Evolutionary conservation across 1,140 invertebrate species (phyloP), one percentile per base, ranked within the genome.

Genomic region (Periplaneta americana): DNA sequence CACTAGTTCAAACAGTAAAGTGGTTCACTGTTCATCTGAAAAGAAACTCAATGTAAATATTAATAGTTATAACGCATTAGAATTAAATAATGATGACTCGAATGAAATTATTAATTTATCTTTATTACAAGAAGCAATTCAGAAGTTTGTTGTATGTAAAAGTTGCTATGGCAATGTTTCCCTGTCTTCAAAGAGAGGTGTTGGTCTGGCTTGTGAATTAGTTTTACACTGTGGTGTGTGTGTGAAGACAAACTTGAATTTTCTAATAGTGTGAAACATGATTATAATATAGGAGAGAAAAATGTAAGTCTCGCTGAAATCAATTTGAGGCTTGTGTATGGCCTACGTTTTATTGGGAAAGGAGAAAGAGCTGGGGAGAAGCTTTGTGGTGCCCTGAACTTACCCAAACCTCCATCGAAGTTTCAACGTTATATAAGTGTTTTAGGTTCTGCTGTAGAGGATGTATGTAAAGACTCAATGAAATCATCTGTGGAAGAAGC

Each of bases 241-340:
- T 37, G 33, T 33, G 36, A 35, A 79, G 77, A 37, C n/a, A n/a
- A 34, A 37, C 77, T 79, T 34, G 36, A 79, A 35, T 34, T 37
- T 79, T 79, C 77, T 34, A 37, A 48, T 34, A 79, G n/a, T n/a
- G n/a, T n/a, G n/a, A 76, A 76, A 17, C 15, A 78, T n/a, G n/a
- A 81, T 15, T 32, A 81, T 34, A 39, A 48, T 35, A 75, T 75
- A 76, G 36, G 35, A 75, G 37, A 81, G 78, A 48, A 18, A 28
- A 78, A 74, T 78, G 76, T 34, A 81, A 81, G 31, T 82, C 79
- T 82, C 31, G 57, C 78, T 82, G 57, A 81, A 48, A 78, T 82
- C 31, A 83, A 83, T 80, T n/a, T 82, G 34, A 83, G 83, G 37
- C 78, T 83, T 39, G 82, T 83, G 22, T 80, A 83, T 66, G 77